Evolutionary conservation across 2,113 vertebrate genomes (phyloP), one percentile per base, ranked within the genome.

Genomic region (Corythaixoides concolor): DNA sequence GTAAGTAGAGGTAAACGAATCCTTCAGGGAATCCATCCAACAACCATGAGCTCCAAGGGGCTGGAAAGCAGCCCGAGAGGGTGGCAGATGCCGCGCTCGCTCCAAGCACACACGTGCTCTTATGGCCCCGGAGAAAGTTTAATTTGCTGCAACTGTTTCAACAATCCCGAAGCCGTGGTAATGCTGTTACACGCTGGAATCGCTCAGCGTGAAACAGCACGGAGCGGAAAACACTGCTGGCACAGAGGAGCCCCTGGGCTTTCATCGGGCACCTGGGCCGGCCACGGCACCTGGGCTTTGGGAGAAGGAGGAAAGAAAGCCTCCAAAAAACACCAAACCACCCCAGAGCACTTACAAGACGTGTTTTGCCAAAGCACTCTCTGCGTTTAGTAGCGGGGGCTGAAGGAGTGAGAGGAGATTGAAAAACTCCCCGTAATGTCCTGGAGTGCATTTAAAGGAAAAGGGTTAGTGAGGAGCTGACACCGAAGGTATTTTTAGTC

Each of bases 111-210:
- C 95, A 88, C 94, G 49, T 47, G 67, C 64, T 78, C 47, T 6
- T 20, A 16, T 1, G 24, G 83, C 95, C 91, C 52, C 4, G 2
- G 84, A 94, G 89, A 93, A 92, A 94, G 69, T 85, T 93, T 96
- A 84, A 97, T 97, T 94, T 95, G 81, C 85, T 88, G 91, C 91
- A 93, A 97, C 88, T 96, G 93, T 91, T 96, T 92, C 94, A 95
- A 86, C 93, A 94, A 69, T 77, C n/a, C 41, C 80, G 35, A 68
- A 88, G 74, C 64, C 75, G 35, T 7, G 3, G 68, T 68, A 28
- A 87, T 28, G 89, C 90, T 16, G 39, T 50, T 67, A 58, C 58
- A 24, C 90, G 4, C 62, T 13, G 80, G 80, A 45, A 91, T 39
- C 5, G 1, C 64, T 43, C 9, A 2, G 52, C 1, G 6, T 39